These are phyloP conservation scores for Porites divaricata DNA, from an alignment of 92 coral and sea anemone species.

Conservation along the genomic window DNA sequence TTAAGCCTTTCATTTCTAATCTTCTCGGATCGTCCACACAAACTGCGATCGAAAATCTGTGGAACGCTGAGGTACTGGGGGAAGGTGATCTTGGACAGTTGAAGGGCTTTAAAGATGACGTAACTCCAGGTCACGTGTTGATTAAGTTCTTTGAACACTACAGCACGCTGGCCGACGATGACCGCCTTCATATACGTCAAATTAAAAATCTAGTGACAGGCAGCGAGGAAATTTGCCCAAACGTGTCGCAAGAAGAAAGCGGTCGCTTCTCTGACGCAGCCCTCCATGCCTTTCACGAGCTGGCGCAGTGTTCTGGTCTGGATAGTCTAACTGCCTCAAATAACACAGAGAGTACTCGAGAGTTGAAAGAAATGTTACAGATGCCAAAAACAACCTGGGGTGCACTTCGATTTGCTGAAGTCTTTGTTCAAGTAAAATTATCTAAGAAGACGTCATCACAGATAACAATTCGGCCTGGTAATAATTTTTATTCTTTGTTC, in stretches of 20 bases:
- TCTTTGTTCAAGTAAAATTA: conserved; percentile 67
- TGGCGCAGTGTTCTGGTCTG: conserved; percentile 83
- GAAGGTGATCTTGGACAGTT: conserved; percentile 19
- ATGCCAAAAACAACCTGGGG: conserved; percentile 84
- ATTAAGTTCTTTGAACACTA: conserved; percentile 71
- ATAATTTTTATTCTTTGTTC: background rate
- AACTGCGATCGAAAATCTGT: conserved; percentile 13
- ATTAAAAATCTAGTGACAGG: conserved; percentile 28
- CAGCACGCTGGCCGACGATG: conserved; percentile 50
- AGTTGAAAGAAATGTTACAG: conserved; percentile 63
- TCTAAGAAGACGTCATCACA: conserved; percentile 59
- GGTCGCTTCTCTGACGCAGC: conserved; percentile 83
- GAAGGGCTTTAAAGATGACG: conserved; percentile 33
- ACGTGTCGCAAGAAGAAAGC: conserved; percentile 45
- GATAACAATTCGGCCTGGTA: conserved; percentile 78
- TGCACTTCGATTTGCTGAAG: conserved; percentile 84
- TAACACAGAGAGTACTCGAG: conserved; percentile 63
- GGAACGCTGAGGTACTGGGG: conserved; percentile 32
- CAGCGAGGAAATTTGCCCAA: background rate
- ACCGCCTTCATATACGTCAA: conserved; percentile 16
- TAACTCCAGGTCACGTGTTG: conserved; percentile 54
- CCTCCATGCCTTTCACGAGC: conserved; percentile 83
- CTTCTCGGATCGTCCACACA: conserved; percentile 11
- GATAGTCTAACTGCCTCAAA: conserved; percentile 62
- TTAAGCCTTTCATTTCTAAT: conserved; percentile 5